Evolutionary conservation across 2,113 vertebrate genomes (phyloP).

Genomic region (Ursus arctos): DNA sequence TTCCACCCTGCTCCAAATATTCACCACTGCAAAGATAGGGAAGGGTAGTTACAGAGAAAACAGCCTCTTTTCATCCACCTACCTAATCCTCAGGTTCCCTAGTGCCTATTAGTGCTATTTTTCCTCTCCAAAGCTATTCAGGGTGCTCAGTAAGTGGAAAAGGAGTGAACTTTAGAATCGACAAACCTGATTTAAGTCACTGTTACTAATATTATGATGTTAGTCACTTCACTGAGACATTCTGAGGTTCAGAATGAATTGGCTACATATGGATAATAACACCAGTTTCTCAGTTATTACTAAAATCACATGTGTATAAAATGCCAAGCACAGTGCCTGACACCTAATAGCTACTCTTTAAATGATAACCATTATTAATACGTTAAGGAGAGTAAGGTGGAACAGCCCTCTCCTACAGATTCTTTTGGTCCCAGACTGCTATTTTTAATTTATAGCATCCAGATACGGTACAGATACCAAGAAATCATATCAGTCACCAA

Average conservation of each 20-base stretch:
- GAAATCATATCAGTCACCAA: neutral
- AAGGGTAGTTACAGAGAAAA: neutral
- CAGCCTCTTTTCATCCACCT: neutral
- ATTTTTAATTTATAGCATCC: neutral
- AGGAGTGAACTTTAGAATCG: neutral
- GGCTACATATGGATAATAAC: neutral
- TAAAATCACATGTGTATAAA: neutral
- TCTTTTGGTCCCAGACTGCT: neutral
- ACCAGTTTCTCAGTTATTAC: neutral
- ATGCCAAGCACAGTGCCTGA: neutral
- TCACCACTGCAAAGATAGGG: neutral
- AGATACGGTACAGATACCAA: neutral
- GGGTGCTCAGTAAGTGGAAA: neutral
- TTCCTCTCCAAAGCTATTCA: neutral
- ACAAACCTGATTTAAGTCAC: neutral
- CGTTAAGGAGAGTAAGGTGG: neutral
- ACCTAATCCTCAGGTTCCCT: neutral
- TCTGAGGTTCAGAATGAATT: neutral
- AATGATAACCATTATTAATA: neutral
- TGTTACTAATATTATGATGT: neutral
- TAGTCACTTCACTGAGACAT: neutral
- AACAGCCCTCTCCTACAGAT: neutral
- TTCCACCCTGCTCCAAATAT: neutral
- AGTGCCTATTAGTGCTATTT: neutral
- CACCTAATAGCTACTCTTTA: neutral